Evolutionary conservation across 2,113 vertebrate genomes (phyloP), one percentile per base, ranked within the genome.

Genomic region (Puntigrus tetrazona): DNA sequence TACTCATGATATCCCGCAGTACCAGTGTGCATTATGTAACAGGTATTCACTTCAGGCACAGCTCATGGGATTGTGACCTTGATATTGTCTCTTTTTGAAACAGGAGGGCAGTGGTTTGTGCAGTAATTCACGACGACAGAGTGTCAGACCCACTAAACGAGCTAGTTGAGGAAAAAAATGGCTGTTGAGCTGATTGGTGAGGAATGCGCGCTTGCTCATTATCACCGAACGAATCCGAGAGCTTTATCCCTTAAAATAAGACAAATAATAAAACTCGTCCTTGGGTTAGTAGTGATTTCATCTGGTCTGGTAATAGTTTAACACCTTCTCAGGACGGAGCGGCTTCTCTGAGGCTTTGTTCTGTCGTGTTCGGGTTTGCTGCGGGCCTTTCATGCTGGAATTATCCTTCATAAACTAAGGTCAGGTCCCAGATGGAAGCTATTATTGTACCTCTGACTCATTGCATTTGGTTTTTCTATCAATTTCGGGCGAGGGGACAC

Each of bases 401-500:
- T 90, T 89, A 86, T 80, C 81, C 65, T 89, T 85, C 75, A 85
- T 87, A 88, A 88, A 86, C 86, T 76, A 61, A 63, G 90, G 86
- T 89, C 85, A 83, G 70, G 52, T 86, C 87, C 88, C 89, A 91
- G 79, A 88, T 90, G 88, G 87, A 91, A 89, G 86, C 74, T 74
- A 90, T 91, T 89, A 88, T 78, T 83, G 52, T 36, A 79, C 63
- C 78, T 87, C 83, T 84, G 87, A 86, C 74, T 88, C 83, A 87
- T 74, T 81, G 50, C 86, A 61, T 88, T 89, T 88, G 87, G 85
- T 88, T 89, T 89, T 87, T 83, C 86, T 87, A 88, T 91, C 86
- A 89, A 59, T 87, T 82, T 85, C 76, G 83, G 82, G 77, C 80
- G 76, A 83, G 83, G 86, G 76, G 86, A 89, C 81, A 84, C 67